Evolutionary conservation across 2,888 invertebrate species (phyloP).

Genomic region (Eueremaeus valkanovi): DNA sequence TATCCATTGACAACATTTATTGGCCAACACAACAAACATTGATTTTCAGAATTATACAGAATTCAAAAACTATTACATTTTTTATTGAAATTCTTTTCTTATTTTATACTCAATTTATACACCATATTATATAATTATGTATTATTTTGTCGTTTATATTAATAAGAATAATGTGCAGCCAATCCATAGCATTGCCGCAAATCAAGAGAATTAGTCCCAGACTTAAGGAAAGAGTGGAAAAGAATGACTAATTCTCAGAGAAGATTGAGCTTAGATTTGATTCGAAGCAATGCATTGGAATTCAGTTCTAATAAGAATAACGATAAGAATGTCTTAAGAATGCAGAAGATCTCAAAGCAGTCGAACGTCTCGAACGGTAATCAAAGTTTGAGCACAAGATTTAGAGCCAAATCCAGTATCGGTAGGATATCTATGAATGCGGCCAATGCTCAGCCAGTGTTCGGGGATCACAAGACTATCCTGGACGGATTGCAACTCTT

Average conservation of each 20-base stretch:
- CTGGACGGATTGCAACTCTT: not conserved
- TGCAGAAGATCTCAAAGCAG: not conserved
- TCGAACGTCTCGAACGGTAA: too few relatives aligned
- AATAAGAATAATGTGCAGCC: not conserved
- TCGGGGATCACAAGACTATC: not conserved
- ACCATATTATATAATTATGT: not conserved
- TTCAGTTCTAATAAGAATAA: not conserved
- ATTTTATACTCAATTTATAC: not conserved
- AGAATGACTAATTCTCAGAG: conserved; percentile 7
- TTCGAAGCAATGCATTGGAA: not conserved
- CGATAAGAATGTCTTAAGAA: not conserved
- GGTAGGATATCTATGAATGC: not conserved
- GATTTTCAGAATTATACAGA: not conserved
- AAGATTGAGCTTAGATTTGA: not conserved
- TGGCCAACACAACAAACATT: not conserved
- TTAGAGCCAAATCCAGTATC: not conserved
- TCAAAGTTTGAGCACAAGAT: not conserved
- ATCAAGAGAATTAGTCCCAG: not conserved
- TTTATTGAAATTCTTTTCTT: not conserved
- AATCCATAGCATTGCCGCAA: conserved; percentile 1
- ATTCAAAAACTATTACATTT: not conserved
- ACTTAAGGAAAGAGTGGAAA: conserved; percentile 2
- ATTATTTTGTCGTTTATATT: not conserved
- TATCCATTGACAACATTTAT: not conserved
- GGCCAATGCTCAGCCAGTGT: not conserved